These are phyloP conservation scores for Phengaris arion DNA, from an alignment of 2,888 invertebrate species.

Conservation along the genomic window DNA sequence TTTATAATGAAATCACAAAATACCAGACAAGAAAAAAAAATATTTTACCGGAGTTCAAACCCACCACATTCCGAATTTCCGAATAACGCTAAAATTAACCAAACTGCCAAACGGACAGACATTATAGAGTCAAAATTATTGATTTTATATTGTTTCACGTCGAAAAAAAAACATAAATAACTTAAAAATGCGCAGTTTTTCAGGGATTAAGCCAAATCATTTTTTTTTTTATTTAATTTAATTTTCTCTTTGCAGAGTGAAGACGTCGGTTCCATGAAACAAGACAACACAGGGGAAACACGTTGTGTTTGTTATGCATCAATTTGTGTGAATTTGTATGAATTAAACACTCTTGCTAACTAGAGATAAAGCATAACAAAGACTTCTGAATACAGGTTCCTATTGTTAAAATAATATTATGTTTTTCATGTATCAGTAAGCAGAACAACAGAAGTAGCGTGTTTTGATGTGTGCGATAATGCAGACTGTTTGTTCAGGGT, in stretches of 20 bases:
- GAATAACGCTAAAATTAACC: no score
- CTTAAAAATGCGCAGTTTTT: no score
- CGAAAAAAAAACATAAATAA: no score
- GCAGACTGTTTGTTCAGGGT: neutral
- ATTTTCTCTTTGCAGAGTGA: conserved; percentile 58
- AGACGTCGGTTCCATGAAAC: conserved; percentile 74
- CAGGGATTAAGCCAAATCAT: no score
- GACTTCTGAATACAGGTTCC: neutral
- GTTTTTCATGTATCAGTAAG: neutral
- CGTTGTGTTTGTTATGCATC: conserved; percentile 58
- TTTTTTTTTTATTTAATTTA: no score
- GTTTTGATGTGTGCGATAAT: neutral
- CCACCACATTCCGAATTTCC: no score
- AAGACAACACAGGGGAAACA: conserved; percentile 70
- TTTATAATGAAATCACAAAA: no score
- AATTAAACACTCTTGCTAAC: neutral
- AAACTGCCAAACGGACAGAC: no score
- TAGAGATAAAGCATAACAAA: neutral
- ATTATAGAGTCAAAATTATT: no score
- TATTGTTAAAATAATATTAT: neutral
- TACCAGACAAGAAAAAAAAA: no score
- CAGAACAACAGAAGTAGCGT: neutral
- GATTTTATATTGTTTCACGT: no score
- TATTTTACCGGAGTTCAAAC: no score
- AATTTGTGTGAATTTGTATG: conserved; percentile 44